Evolutionary conservation across 2,888 invertebrate genomes (phyloP).

Genomic region (Latrodectus elegans): DNA sequence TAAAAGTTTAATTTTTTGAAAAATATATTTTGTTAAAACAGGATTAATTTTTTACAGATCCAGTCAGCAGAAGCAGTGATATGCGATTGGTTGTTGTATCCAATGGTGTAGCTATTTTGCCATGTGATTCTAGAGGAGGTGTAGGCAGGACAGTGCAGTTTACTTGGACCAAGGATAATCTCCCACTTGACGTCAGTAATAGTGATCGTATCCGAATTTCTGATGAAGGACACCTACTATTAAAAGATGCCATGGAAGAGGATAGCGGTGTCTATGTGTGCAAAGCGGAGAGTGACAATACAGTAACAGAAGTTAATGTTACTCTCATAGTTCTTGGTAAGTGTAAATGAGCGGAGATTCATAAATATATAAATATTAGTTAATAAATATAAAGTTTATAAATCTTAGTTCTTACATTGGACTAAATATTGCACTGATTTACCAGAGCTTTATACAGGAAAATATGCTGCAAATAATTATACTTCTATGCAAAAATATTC

Average conservation of each 20-base stretch:
- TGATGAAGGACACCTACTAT: conserved; percentile 34
- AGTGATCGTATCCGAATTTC: conserved; percentile 40
- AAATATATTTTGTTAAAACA: neutral
- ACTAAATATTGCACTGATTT: no score
- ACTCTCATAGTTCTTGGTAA: conserved; percentile 56
- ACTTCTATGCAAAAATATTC: no score
- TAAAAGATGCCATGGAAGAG: conserved; percentile 52
- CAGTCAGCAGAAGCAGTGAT: conserved; percentile 44
- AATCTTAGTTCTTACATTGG: no score
- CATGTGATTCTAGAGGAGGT: conserved; percentile 35
- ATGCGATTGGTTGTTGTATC: conserved; percentile 54
- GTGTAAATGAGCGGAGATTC: neutral
- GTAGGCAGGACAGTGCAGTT: conserved; percentile 11
- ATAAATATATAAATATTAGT: no score
- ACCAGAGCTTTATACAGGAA: no score
- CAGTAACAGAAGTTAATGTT: conserved; percentile 50
- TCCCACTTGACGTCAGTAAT: conserved; percentile 21
- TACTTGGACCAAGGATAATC: conserved; percentile 47
- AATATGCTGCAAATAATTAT: no score
- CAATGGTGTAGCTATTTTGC: conserved; percentile 55
- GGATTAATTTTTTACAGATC: conserved; percentile 14
- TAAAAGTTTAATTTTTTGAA: neutral
- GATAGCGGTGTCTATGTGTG: conserved; percentile 59
- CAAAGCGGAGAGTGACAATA: conserved; percentile 15
- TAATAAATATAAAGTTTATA: no score